Evolutionary conservation across 2,888 invertebrate species (phyloP), one percentile per base, ranked within the genome.

Genomic region (Muschampia plurimacula): DNA sequence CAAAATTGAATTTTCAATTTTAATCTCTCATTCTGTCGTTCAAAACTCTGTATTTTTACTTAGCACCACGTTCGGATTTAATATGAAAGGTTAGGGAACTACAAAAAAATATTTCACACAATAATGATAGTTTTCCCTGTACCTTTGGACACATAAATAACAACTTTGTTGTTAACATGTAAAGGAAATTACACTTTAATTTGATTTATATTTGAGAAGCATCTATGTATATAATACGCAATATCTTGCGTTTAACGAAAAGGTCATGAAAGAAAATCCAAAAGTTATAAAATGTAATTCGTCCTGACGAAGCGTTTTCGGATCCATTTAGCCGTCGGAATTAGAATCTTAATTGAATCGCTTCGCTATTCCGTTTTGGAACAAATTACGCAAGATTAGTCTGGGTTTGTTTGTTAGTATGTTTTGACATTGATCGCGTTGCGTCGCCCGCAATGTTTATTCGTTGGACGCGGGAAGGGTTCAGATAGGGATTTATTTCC

Each of bases 401-500:
- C 71, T 60, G 59, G 79, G 77, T 76, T 77, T 78, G 81, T 84
- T 83, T 82, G 81, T 86, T 78, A 81, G 80, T 84, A 80, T 86
- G 84, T 87, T 87, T 84, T 84, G 84, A 84, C 84, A 85, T 87
- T 83, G 86, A 87, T 86, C 84, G 78, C 80, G 82, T 80, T 79
- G 79, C 82, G 81, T 82, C 79, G 82, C 81, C 88, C 87, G 80
- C 87, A 84, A 86, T 89, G 87, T 89, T 89, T 90, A 88, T 88
- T 87, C 82, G 83, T 77, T 78, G 83, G 86, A 84, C 84, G 84
- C 83, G 83, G 79, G 81, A 81, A 82, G 86, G 87, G 84, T 87
- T 85, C 81, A 83, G 84, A 86, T 85, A 78, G 78, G 84, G 86
- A 89, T 90, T 91, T 90, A 89, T 89, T 86, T 84, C 83, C 82